Evolutionary conservation across 2,888 invertebrate genomes (phyloP).

Genomic region (Noctua comes): DNA sequence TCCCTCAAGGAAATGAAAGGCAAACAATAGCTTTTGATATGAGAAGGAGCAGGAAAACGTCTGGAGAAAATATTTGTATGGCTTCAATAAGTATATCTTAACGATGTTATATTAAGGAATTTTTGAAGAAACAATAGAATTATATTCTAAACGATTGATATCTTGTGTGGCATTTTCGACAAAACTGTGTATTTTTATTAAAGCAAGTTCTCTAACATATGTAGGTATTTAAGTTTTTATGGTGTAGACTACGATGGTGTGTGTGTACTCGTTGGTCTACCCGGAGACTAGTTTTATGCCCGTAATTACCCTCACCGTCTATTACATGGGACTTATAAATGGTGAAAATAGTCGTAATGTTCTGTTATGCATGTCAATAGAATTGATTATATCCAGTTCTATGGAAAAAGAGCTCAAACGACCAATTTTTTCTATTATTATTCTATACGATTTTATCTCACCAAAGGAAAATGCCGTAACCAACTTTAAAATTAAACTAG

Average conservation of each 20-base stretch:
- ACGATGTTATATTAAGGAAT: background rate
- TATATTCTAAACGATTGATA: background rate
- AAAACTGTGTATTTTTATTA: background rate
- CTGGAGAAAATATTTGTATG: constrained; percentile 1
- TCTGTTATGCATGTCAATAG: too few species aligned
- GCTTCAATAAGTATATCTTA: background rate
- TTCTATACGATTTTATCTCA: too few species aligned
- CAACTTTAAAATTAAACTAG: constrained; percentile 22
- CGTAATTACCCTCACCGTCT: too few species aligned
- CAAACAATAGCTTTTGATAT: constrained; percentile 42
- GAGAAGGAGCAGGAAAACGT: constrained; percentile 20
- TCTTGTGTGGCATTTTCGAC: background rate
- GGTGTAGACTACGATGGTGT: too few species aligned
- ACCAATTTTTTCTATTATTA: too few species aligned
- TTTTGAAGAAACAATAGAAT: background rate
- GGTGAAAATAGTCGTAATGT: too few species aligned
- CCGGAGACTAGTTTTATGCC: too few species aligned
- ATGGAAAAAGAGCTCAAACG: background rate
- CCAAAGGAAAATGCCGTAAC: background rate
- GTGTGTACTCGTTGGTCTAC: too few species aligned
- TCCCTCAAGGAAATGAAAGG: constrained; percentile 43
- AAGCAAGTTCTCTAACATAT: too few species aligned
- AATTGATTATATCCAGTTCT: background rate
- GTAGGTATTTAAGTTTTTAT: too few species aligned
- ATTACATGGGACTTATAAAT: too few species aligned